Conservation (phyloP, 2,113 vertebrate species). For the Gallinago paraguaiae region DNA sequence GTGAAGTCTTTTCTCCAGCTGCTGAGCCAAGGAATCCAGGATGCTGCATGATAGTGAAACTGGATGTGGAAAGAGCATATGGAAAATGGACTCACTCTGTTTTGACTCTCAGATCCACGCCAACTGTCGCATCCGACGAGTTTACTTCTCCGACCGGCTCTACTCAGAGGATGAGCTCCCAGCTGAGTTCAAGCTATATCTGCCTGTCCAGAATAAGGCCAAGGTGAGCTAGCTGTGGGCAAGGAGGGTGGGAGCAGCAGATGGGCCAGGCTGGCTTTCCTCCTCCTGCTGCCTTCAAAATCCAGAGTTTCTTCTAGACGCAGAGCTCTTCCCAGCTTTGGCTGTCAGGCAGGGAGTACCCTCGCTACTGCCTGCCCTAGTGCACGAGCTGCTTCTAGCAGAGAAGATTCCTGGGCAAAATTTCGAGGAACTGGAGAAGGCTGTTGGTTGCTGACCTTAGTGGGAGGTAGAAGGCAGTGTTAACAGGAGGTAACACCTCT, state of each 20-base stretch:
- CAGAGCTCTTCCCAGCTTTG: not conserved
- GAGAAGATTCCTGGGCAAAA: not conserved
- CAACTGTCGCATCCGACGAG: conserved; percentile 93
- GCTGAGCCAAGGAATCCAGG: not conserved
- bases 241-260: not conserved
- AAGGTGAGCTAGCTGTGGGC: conserved; percentile 80
- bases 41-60: not conserved
- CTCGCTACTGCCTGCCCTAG: not conserved
- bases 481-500: not conserved
- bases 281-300: not conserved
- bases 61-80: not conserved
- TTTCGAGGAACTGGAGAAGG: not conserved
- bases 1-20: not conserved
- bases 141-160: conserved; percentile 96
- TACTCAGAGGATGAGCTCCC: conserved; percentile 97
- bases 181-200: conserved; percentile 94
- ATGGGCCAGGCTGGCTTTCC: not conserved
- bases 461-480: not conserved
- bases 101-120: conserved; percentile 87
- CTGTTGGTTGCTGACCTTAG: not conserved
- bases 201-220: conserved; percentile 94
- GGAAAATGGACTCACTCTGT: not conserved
- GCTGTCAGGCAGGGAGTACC: not conserved
- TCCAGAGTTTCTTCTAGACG: not conserved
- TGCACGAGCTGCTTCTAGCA: not conserved